Conservation (phyloP, 2,113 vertebrate genomes). For the Lates calcarifer region DNA sequence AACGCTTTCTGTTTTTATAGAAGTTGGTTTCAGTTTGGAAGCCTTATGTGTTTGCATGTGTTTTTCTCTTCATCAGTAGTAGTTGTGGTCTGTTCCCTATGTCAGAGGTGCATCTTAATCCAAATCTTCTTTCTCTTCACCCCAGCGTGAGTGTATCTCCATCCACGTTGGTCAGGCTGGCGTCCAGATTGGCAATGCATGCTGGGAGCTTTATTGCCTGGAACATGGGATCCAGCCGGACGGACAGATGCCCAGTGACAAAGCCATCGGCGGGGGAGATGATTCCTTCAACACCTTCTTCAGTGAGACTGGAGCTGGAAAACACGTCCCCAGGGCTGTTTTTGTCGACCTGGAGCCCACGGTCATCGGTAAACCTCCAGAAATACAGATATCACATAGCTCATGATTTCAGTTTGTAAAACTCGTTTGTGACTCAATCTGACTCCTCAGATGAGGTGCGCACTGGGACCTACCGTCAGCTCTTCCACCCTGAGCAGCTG, state of each 20-base stretch:
- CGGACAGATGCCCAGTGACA: constrained; percentile 84
- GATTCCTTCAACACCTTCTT: constrained; percentile 85
- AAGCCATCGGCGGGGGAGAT: constrained; percentile 81
- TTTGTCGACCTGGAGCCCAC: constrained; percentile 85
- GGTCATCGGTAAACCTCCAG: constrained; percentile 76
- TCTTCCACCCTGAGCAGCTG: constrained; percentile 83
- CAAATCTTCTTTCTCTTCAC: constrained; percentile 28
- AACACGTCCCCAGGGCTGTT: constrained; percentile 84
- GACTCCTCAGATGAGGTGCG: constrained; percentile 84
- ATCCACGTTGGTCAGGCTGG: constrained; percentile 84
- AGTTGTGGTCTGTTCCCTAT: not conserved
- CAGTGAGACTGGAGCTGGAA: constrained; percentile 84
- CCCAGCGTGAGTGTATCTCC: constrained; percentile 83
- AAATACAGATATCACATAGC: not conserved
- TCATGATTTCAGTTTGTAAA: not conserved
- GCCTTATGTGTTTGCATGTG: not conserved
- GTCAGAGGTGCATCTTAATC: constrained; percentile 9
- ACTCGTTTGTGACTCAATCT: not conserved
- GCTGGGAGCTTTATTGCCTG: constrained; percentile 84
- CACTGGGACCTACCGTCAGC: constrained; percentile 83
- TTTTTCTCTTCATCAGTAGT: not conserved
- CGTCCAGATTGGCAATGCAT: constrained; percentile 84
- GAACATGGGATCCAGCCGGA: constrained; percentile 84
- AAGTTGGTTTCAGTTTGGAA: not conserved
- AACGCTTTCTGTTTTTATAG: no score